Base-by-base conservation (phyloP, 2,113 vertebrate genomes). In the Eretmochelys imbricata region DNA sequence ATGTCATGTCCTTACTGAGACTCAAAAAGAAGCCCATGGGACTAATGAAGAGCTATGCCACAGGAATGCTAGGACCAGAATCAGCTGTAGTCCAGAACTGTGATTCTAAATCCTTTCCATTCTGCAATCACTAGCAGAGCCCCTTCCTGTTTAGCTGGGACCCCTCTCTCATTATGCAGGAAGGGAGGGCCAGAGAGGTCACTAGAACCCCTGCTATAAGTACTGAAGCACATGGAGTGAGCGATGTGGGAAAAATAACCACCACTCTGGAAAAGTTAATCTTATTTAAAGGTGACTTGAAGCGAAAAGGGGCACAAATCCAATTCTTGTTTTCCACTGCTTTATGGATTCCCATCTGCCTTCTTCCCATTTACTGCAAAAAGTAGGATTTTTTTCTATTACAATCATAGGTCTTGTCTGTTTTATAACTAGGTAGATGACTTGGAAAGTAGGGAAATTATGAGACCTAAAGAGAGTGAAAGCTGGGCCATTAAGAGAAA, bases 401-500 rank as follows among this genome's bases (percentile, higher is more conserved):
- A 72, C 19, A 22, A 72, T 38, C 65, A 22, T 38, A 72, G 19
- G 38, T 20, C 78, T 12, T 57, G 11, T 38, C 54, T 57, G 16
- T 35, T 35, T 83, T 76, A 53, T 48, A 75, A 53, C 48, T 79
- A 42, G 35, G 48, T 49, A 84, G 55, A 22, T 80, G n/a, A 62
- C 5, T 53, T 1, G 4, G 46, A 78, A 57, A 1, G 0, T 20
- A 50, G 0, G 8, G 25, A 93, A 90, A 91, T 91, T 92, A 48
- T 82, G 29, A 93, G 85, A 90, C 20, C 6, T 78, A 59, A 93
- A 13, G 59, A 96, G 80, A 89, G 82, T 86, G 82, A 95, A 96
- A 96, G 82, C 82, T 96, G 94, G 93, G 89, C 96, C 94, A 96
- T 2, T 91, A 97, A 95, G 90, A 95, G 53, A 85, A 97, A 95